phyloP scores from a whole-genome alignment of 1,140 invertebrate genomes.

The Schlechtendalia chinensis region DNA sequence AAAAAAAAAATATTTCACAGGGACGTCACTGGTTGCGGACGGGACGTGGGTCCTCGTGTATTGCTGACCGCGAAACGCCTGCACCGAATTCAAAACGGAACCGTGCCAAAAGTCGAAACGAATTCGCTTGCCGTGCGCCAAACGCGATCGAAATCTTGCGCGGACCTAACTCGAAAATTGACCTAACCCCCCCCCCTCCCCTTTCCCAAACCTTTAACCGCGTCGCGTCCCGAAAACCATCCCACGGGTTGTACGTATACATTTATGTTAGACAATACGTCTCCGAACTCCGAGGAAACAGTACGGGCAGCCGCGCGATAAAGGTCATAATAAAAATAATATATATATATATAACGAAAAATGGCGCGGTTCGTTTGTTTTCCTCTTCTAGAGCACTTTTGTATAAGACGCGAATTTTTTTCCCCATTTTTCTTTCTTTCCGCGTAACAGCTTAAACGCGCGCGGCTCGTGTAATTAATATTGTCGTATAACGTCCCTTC shows the following conservation, averaged over 20 bases:
- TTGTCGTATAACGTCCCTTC: too few relatives aligned
- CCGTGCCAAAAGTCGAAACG: not conserved
- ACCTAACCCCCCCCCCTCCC: too few relatives aligned
- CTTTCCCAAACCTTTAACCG: not conserved
- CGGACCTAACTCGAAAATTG: not conserved
- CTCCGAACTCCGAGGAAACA: too few relatives aligned
- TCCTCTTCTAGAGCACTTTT: not conserved
- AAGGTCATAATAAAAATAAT: not conserved
- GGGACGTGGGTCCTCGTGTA: too few relatives aligned
- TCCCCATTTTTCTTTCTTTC: not conserved
- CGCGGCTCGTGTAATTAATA: too few relatives aligned
- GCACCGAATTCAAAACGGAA: constrained; percentile 12
- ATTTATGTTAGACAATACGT: not conserved
- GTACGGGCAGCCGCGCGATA: too few relatives aligned
- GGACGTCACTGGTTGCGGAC: too few relatives aligned
- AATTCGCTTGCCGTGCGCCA: not conserved
- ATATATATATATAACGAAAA: not conserved
- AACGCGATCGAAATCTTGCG: not conserved
- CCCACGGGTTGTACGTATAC: not conserved
- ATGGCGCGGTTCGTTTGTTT: not conserved
- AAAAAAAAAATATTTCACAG: too few relatives aligned
- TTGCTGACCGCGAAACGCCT: not conserved
- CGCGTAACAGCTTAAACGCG: not conserved
- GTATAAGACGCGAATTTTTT: not conserved
- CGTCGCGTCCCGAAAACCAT: not conserved